Evolutionary conservation across 2,797 vertebrate species (phyloP).

Genomic region (Tenualosa thibaudeaui): DNA sequence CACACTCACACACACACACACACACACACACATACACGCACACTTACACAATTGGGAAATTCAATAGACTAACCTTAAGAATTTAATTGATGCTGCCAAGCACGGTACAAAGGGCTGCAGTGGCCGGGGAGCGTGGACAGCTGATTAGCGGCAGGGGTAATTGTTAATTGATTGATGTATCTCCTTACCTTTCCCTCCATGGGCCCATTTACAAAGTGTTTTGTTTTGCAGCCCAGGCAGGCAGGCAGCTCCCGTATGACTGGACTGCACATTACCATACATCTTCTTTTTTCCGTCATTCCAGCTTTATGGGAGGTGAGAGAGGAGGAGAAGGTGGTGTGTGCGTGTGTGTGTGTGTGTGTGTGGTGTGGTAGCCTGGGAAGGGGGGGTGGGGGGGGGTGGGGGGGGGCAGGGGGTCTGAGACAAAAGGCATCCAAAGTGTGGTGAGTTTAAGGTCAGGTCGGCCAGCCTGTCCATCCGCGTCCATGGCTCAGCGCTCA

Average conservation of each 20-base stretch:
- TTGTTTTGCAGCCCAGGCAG: slow-evolving; percentile 58
- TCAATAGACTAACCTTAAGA: slow-evolving; percentile 87
- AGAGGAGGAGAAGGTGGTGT: background rate
- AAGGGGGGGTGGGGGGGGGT: background rate
- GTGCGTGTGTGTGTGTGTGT: background rate
- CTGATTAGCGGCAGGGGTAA: slow-evolving; percentile 83
- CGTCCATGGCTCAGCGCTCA: slow-evolving; percentile 4
- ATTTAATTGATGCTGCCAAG: slow-evolving; percentile 82
- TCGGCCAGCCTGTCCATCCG: slow-evolving; percentile 1
- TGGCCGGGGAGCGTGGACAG: slow-evolving; percentile 71
- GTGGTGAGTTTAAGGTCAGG: slow-evolving; percentile 23
- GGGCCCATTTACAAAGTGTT: slow-evolving; percentile 71
- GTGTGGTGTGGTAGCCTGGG: background rate
- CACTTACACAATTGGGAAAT: slow-evolving; percentile 70
- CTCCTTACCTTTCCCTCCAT: slow-evolving; percentile 74
- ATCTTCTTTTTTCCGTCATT: background rate
- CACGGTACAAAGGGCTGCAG: slow-evolving; percentile 71
- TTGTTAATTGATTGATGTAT: slow-evolving; percentile 83
- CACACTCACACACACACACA: slow-evolving; percentile 26
- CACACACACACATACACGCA: slow-evolving; percentile 25
- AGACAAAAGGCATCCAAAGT: slow-evolving; percentile 17
- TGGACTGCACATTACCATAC: slow-evolving; percentile 72
- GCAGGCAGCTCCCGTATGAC: slow-evolving; percentile 51
- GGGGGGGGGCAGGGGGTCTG: background rate
- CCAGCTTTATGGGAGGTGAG: slow-evolving; percentile 23